These are phyloP conservation scores for Rhineura floridana DNA, from an alignment of 2,113 vertebrate species.

Conservation along the genomic window DNA sequence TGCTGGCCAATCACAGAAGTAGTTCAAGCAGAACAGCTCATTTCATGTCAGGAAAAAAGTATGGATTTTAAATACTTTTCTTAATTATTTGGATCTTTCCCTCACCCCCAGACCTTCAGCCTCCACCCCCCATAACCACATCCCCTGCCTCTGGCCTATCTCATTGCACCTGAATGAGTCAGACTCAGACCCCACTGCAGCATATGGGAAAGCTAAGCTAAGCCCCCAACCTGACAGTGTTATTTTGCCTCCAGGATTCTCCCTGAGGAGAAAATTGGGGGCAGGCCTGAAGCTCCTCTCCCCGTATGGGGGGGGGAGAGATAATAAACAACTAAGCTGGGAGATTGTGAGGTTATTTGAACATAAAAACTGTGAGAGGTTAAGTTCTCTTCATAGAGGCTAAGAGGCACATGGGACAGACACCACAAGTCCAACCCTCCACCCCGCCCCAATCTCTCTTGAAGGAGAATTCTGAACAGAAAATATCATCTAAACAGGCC, in stretches of 20 bases:
- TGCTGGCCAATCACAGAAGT: too few species aligned
- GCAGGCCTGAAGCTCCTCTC: background rate
- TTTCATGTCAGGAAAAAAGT: conserved; percentile 13
- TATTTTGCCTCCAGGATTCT: background rate
- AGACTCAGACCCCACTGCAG: background rate
- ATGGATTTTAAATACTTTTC: too few species aligned
- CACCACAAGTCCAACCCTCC: background rate
- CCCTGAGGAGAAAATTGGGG: background rate
- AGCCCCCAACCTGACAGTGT: background rate
- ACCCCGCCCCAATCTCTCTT: background rate
- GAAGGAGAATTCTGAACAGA: background rate
- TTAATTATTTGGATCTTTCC: too few species aligned
- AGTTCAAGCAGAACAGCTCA: too few species aligned
- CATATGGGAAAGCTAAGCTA: background rate
- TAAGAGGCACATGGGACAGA: background rate
- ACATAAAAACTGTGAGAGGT: background rate
- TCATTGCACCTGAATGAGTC: background rate
- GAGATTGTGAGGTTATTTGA: background rate
- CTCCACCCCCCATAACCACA: background rate
- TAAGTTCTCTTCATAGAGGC: background rate
- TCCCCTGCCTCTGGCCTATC: background rate
- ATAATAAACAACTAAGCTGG: background rate
- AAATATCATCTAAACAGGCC: background rate
- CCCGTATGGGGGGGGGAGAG: background rate
- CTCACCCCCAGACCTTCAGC: background rate